Evolutionary conservation across 2,888 invertebrate species (phyloP).

Genomic region (Pasiphila rectangulata): DNA sequence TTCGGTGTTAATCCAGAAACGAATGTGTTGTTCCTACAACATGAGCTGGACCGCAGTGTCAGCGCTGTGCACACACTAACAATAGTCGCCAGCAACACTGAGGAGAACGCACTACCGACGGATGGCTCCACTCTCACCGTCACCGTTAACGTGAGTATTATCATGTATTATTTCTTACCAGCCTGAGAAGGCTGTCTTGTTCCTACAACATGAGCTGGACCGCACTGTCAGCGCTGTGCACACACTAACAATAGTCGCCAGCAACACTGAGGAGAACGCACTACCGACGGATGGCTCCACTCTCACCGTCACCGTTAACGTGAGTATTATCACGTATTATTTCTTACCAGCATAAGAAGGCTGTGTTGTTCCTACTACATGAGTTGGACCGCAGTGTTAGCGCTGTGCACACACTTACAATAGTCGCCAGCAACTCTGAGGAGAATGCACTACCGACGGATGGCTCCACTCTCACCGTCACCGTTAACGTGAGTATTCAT

Average conservation of each 20-base stretch:
- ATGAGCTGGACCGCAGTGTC: constrained; percentile 67
- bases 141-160: constrained; percentile 61
- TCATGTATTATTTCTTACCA: too few species aligned
- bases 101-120: constrained; percentile 41
- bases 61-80: constrained; percentile 56
- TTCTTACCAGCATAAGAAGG: constrained; percentile 43
- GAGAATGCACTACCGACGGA: constrained; percentile 42
- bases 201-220: constrained; percentile 60
- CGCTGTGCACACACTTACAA: constrained; percentile 56
- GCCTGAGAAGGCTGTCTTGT: constrained; percentile 53
- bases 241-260: constrained; percentile 70
- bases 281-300: constrained; percentile 44
- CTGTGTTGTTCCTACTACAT: constrained; percentile 54
- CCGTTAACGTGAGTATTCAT: constrained; percentile 68
- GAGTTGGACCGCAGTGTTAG: constrained; percentile 68
- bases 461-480: constrained; percentile 60
- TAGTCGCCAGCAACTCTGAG: constrained; percentile 74
- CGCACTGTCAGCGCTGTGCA: constrained; percentile 60
- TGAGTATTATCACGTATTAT: constrained; percentile 42
- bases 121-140: constrained; percentile 58
- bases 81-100: constrained; percentile 74
- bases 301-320: constrained; percentile 68
- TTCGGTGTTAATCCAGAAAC: constrained; percentile 57
- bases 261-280: constrained; percentile 55
- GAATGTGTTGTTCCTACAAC: constrained; percentile 56